Base-by-base conservation (phyloP, 2,113 vertebrate genomes). In the Bambusicola thoracicus region DNA sequence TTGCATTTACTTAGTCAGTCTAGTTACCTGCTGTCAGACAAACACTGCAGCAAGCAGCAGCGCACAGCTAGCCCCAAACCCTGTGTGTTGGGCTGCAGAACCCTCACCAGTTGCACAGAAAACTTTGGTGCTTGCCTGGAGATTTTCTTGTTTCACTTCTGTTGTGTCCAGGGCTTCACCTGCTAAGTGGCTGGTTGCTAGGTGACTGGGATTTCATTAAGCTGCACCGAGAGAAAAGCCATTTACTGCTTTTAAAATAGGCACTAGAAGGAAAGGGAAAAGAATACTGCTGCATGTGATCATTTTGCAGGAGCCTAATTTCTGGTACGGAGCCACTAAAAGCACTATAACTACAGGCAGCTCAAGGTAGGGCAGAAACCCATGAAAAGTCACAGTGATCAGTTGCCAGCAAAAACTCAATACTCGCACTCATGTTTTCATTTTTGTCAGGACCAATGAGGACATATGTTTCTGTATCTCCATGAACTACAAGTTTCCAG, bases 381-480 rank as follows among this genome's bases (percentile, higher is more conserved):
- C 2, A 2, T 25, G 46, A 74, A 72, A 91, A 85, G 19, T 49
- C 78, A 69, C 25, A 70, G 12, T 7, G 25, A 63, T 30, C 69
- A 40, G 34, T 20, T 65, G 41, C 40, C 69, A 78, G 34, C 56
- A 40, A 86, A 56, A 58, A 46, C 43, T 19, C 66, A 30, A 51
- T 70, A 30, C 7, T 56, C 46, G 8, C 15, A 12, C 0, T 0
- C 18, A 0, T 38, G 17, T 2, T 13, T 68, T 86, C 65, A 15
- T 67, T 74, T 92, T 90, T 55, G 46, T 36, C 22, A 11, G 3
- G 2, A 55, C 25, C 29, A 34, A 22, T 56, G 43, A 11, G 17
- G 5, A 70, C 5, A 10, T 3, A 8, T 8, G 6, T 6, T 25
- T 81, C 51, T 43, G 10, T 1, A 81, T 46, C 76, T 88, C 38